Base-by-base conservation (phyloP, 2,888 invertebrate genomes). In the Mesoligia furuncula region DNA sequence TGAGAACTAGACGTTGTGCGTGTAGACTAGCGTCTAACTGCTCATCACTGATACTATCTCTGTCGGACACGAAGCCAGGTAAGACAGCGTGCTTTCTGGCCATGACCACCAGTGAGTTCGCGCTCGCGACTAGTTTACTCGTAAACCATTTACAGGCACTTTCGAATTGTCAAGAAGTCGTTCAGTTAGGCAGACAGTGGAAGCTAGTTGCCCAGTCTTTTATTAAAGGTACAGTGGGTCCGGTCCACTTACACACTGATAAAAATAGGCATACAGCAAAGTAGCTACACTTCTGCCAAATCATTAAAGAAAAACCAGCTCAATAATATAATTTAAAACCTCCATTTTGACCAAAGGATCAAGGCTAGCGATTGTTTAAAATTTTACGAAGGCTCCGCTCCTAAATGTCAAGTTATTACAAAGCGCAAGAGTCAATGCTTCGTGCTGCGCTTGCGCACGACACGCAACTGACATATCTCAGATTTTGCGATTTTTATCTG, bases 341-440 rank as follows among this genome's bases (percentile, higher is more conserved):
- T 20, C 42, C 61, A 24, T 59, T 80, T 65, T 36, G 15, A 24
- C 39, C 13, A 39, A 73, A 75, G 69, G 77, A 74, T 86, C 83
- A 78, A 77, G 78, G 78, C 65, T n/a, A 73, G 72, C 61, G 57
- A 81, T 72, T 82, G 80, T 85, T 83, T 64, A 75, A 77, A 74
- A 76, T 64, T 77, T 75, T 80, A 75, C 71, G 62, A 71, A 82
- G 78, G 42, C 66, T 61, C n/a, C 65, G 66, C 51, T 69, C 62
- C 51, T 80, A 79, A 84, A 83, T 77, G 88, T 84, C 85, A 80
- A 84, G 83, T 80, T 85, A 88, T 83, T 84, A 86, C 88, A 86
- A 90, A 87, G 88, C 78, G 88, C 83, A 79, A 87, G 87, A 90
- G 89, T 88, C 87, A 90, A 90, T 89, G 85, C 75, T 79, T 73